phyloP scores from a whole-genome alignment of 2,888 invertebrate genomes.

The Scotopteryx bipunctaria region DNA sequence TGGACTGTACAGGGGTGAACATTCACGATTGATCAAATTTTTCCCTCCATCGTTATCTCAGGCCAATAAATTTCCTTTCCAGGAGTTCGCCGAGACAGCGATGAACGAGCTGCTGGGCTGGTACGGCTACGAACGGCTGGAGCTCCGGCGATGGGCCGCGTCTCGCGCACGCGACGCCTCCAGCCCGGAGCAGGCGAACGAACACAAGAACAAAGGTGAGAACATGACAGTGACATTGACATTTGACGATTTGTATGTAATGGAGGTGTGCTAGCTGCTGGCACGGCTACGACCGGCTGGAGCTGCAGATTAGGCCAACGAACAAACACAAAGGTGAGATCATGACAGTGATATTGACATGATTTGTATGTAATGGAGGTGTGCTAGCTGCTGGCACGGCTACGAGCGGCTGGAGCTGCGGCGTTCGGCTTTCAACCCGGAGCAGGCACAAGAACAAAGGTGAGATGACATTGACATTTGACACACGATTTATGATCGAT shows the following conservation, averaged over 20 bases:
- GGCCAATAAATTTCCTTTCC: conserved; percentile 53
- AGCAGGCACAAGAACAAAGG: conserved; percentile 73
- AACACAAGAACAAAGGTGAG: conserved; percentile 75
- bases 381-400: conserved; percentile 97
- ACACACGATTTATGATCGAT: no score
- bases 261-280: no score
- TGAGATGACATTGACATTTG: no score
- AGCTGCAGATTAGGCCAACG: conserved; percentile 82
- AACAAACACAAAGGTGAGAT: conserved; percentile 76
- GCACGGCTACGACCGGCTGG: conserved; percentile 92
- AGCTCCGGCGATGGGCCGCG: conserved; percentile 82
- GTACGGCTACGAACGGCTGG: conserved; percentile 93
- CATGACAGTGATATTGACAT: no score
- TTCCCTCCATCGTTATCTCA: no score
- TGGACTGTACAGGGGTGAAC: no score
- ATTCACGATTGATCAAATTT: no score
- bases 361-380: no score
- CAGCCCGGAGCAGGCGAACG: conserved; percentile 72
- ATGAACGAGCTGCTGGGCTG: conserved; percentile 96
- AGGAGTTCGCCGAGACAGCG: conserved; percentile 96
- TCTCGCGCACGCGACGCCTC: conserved; percentile 72
- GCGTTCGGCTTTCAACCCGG: conserved; percentile 81
- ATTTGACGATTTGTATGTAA: no score
- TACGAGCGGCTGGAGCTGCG: conserved; percentile 88
- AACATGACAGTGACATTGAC: no score